phyloP scores from a whole-genome alignment of 2,797 vertebrate genomes.

The Megalops cyprinoides region DNA sequence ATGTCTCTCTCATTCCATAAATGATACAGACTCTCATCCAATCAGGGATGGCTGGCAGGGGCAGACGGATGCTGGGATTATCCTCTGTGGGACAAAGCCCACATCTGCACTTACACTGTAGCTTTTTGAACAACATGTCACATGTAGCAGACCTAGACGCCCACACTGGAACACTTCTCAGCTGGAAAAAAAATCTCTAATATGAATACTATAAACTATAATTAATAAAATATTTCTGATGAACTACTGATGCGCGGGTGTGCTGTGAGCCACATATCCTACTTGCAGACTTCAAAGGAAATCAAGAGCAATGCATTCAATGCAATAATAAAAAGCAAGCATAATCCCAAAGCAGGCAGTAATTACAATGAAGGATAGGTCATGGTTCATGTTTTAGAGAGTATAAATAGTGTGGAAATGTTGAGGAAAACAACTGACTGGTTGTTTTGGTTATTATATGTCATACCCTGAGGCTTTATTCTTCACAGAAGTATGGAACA shows the following conservation, averaged over 20 bases:
- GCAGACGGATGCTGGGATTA: conserved; percentile 16
- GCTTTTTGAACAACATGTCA: background rate
- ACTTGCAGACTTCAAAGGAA: background rate
- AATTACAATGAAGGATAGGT: background rate
- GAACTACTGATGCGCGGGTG: background rate
- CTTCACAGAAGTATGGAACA: background rate
- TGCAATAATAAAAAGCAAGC: background rate
- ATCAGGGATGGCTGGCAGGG: background rate
- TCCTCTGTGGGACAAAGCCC: background rate
- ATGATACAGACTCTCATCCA: background rate
- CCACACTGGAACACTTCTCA: background rate
- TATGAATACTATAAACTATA: too few species aligned
- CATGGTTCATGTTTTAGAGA: background rate
- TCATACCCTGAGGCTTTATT: background rate
- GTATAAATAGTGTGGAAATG: background rate
- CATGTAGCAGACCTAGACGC: background rate
- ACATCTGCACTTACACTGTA: background rate
- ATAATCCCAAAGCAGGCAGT: background rate
- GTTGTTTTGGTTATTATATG: background rate
- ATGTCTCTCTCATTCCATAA: background rate
- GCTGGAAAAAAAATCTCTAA: too few species aligned
- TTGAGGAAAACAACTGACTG: background rate
- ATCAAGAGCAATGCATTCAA: background rate
- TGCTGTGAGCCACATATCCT: background rate
- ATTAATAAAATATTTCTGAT: background rate